These are phyloP conservation scores for Pogonocichla stellata DNA, from an alignment of 2,113 vertebrate genomes.

Conservation along the genomic window DNA sequence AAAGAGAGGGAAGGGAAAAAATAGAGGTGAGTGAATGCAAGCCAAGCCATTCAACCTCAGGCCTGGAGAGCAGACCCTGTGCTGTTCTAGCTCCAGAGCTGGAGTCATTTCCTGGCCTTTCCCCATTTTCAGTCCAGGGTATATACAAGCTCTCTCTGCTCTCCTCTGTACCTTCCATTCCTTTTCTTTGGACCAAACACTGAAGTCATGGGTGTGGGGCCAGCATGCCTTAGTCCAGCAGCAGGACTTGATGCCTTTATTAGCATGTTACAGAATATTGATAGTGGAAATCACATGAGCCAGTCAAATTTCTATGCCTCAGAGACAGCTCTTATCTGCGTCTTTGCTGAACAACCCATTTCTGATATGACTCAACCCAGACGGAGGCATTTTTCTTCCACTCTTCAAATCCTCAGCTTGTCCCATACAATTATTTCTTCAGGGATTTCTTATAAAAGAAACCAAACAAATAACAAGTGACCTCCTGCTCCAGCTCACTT, in stretches of 20 bases:
- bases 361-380: not conserved
- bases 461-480: not conserved
- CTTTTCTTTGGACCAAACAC: not conserved
- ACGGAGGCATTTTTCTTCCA: not conserved
- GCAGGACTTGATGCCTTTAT: not conserved
- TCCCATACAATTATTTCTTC: not conserved
- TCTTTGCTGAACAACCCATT: not conserved
- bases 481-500: not conserved
- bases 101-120: not conserved
- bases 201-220: not conserved
- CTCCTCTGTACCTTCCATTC: not conserved
- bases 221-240: not conserved
- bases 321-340: not conserved
- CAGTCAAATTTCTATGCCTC: not conserved
- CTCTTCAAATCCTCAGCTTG: not conserved
- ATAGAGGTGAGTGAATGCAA: not conserved
- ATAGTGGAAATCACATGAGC: not conserved
- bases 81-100: not conserved
- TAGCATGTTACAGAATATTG: rapidly evolving
- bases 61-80: not conserved
- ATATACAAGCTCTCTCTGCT: not conserved
- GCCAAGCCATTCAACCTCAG: not conserved
- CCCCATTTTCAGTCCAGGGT: not conserved
- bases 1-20: not conserved
- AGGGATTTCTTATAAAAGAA: not conserved